Evolutionary conservation across 2,113 vertebrate species (phyloP), one percentile per base, ranked within the genome.

Genomic region (Nothocercus julius): DNA sequence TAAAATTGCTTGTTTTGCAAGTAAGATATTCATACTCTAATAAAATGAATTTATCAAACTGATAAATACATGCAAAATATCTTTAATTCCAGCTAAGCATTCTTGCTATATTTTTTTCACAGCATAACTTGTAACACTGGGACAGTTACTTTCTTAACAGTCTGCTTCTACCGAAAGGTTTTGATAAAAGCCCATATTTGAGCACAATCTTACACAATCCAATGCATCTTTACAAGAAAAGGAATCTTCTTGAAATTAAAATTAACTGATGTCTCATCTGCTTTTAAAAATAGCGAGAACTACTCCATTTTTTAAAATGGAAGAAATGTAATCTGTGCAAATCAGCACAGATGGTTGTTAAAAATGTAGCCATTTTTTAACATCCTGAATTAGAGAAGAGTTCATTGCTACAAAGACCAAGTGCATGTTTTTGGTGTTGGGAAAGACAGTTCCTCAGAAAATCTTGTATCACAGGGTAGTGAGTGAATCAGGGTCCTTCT

Each of bases 181-280:
- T 95, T 93, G 66, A 69, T 80, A 27, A 77, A 81, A 90, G 6
- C 5, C 18, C 44, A 75, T 47, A 90, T 88, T 94, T 62, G 74
- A 84, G 92, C 5, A 28, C 22, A 90, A n/a, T 19, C 4, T 80
- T 84, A 32, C 18, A 53, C 32, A 42, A 79, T 56, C 59, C 20
- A 54, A 66, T 42, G 3, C 3, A 87, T 34, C 6, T 85, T 95
- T 94, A 17, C 38, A 90, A 77, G 32, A 44, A 84, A 94, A 15
- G 2, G 61, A 90, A 24, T 40, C 51, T 70, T 86, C 82, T 22
- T 87, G 74, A 83, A 94, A 83, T 85, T 90, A 89, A 94, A 90
- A 97, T 8, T 11, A 75, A 72, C 61, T 87, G 3, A 5, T 30
- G 7, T 89, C 4, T 85, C 67, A 73, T 85, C 16, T 34, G 21